These are phyloP conservation scores for Drosophila atroscutellata DNA, from an alignment of 2,888 invertebrate genomes.

Conservation along the genomic window DNA sequence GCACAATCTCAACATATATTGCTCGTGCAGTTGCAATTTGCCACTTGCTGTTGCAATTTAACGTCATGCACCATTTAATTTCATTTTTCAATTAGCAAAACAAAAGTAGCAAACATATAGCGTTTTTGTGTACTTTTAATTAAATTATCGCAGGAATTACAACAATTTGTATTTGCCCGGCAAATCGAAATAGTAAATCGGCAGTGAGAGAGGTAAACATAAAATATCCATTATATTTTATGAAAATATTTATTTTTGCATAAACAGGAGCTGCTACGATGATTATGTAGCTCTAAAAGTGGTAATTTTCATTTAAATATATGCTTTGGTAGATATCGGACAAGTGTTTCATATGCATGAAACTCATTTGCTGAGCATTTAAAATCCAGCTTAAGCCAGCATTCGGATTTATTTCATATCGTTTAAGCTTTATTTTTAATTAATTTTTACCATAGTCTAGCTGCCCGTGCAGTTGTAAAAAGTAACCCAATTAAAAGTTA, in stretches of 20 bases:
- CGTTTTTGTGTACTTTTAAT: constrained; percentile 54
- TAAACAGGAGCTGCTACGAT: background rate
- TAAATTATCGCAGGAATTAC: constrained; percentile 44
- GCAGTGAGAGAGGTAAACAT: background rate
- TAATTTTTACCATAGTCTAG: constrained; percentile 2
- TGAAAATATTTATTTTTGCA: background rate
- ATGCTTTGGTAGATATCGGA: background rate
- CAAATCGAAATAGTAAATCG: constrained; percentile 5
- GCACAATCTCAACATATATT: constrained; percentile 8
- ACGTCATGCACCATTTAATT: constrained; percentile 42
- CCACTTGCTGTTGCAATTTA: constrained; percentile 25
- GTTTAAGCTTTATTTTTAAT: constrained; percentile 32
- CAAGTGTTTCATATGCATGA: background rate
- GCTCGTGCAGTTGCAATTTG: constrained; percentile 10
- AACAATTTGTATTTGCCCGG: constrained; percentile 43
- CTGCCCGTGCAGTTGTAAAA: background rate
- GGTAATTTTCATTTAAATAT: background rate
- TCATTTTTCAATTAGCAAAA: constrained; percentile 65
- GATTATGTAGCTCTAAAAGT: background rate
- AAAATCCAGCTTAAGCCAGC: background rate
- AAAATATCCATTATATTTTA: background rate
- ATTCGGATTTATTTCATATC: background rate
- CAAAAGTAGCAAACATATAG: constrained; percentile 24
- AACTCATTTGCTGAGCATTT: constrained; percentile 16
- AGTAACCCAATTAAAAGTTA: constrained; percentile 12